Evolutionary conservation across 2,888 invertebrate species (phyloP).

Genomic region (Teinopalpus imperialis): DNA sequence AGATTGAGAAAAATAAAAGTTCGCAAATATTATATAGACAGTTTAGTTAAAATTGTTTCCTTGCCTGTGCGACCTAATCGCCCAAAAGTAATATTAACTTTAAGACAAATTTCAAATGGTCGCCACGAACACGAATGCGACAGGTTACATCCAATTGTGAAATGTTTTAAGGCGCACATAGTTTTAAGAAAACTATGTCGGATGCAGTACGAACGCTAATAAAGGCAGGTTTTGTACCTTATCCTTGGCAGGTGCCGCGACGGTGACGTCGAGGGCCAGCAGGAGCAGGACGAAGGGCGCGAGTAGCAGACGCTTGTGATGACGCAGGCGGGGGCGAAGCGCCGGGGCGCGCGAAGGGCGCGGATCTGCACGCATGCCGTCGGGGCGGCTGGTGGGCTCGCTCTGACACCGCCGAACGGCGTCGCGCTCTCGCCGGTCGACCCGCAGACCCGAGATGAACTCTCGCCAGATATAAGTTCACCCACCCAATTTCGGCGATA

Average conservation of each 20-base stretch:
- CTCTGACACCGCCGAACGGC: slow-evolving; percentile 49
- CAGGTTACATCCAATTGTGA: too few relatives aligned
- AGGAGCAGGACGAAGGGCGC: background rate
- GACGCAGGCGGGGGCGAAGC: too few relatives aligned
- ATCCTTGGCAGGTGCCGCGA: background rate
- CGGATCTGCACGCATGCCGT: slow-evolving; percentile 56
- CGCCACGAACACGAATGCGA: too few relatives aligned
- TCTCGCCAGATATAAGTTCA: slow-evolving; percentile 71
- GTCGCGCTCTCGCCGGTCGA: slow-evolving; percentile 61
- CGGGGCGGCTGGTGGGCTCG: slow-evolving; percentile 50
- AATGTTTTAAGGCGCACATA: too few relatives aligned
- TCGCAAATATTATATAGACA: too few relatives aligned
- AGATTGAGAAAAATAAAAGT: too few relatives aligned
- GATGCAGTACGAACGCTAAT: background rate
- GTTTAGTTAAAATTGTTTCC: too few relatives aligned
- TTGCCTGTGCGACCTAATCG: too few relatives aligned
- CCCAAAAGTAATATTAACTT: too few relatives aligned
- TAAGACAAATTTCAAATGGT: too few relatives aligned
- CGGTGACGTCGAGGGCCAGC: slow-evolving; percentile 21
- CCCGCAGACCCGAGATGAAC: slow-evolving; percentile 69
- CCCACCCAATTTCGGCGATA: slow-evolving; percentile 76
- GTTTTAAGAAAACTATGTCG: too few relatives aligned
- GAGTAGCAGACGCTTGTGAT: too few relatives aligned
- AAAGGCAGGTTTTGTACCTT: slow-evolving; percentile 6
- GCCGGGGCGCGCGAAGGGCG: slow-evolving; percentile 27